Conservation (phyloP, 1,140 invertebrate species). For the Vanessa tameamea region DNA sequence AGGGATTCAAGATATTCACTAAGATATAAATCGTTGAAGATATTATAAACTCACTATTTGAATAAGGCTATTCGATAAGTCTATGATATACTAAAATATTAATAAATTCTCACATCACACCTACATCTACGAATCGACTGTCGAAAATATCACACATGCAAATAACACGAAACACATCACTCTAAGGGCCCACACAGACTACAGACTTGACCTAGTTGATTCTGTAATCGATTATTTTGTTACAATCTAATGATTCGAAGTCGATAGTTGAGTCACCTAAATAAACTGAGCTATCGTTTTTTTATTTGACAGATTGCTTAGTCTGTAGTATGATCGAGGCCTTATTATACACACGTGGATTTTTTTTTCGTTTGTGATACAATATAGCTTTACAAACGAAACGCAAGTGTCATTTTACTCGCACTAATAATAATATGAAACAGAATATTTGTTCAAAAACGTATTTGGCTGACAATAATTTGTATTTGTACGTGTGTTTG, state of each 20-base stretch:
- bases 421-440: not conserved
- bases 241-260: not conserved
- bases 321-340: no score
- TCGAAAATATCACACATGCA: not conserved
- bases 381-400: not conserved
- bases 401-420: not conserved
- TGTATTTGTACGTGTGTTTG: not conserved
- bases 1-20: slow-evolving; percentile 4
- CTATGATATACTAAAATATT: slow-evolving; percentile 19
- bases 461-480: not conserved
- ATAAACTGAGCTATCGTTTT: no score
- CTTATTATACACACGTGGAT: not conserved
- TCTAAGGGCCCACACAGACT: not conserved
- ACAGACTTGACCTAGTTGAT: not conserved
- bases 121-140: slow-evolving; percentile 19
- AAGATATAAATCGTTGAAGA: slow-evolving; percentile 9
- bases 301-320: no score
- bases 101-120: slow-evolving; percentile 31
- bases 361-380: not conserved
- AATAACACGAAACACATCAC: not conserved
- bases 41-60: slow-evolving; percentile 21
- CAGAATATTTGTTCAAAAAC: not conserved
- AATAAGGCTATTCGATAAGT: slow-evolving; percentile 11
- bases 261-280: not conserved
- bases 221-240: no score